Conservation (phyloP, 1,140 invertebrate genomes). For the Mactra quadrangularis region DNA sequence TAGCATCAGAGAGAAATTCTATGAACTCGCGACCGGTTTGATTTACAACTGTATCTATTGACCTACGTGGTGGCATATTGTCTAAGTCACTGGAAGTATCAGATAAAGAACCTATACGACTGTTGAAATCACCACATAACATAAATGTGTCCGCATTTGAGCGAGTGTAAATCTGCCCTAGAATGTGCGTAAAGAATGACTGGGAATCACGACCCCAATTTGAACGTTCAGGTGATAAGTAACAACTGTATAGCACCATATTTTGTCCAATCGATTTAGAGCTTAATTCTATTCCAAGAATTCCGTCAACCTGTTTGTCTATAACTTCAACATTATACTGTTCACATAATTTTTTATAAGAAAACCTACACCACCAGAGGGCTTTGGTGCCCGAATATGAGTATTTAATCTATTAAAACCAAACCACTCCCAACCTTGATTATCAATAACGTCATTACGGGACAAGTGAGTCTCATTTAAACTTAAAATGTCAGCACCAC, state of each 20-base stretch:
- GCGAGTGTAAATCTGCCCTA: not conserved
- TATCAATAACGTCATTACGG: not conserved
- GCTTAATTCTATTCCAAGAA: not conserved
- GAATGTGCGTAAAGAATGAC: not conserved
- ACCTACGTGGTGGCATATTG: not conserved
- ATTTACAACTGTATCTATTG: not conserved
- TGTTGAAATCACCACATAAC: not conserved
- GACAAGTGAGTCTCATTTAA: conserved; percentile 24
- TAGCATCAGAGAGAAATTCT: not conserved
- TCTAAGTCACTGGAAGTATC: not conserved
- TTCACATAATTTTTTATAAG: conserved; percentile 17
- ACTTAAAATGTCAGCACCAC: not conserved
- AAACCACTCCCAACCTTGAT: conserved; percentile 21
- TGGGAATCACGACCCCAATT: not conserved
- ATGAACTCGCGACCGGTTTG: not conserved
- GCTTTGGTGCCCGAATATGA: conserved; percentile 20
- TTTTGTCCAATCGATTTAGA: not conserved
- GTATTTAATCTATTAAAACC: conserved; percentile 18
- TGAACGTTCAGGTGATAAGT: conserved; percentile 1
- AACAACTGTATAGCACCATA: not conserved
- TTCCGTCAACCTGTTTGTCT: conserved; percentile 13
- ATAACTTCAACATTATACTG: not conserved
- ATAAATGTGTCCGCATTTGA: not conserved
- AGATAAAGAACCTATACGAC: not conserved
- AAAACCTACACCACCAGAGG: conserved; percentile 27